phyloP scores from a whole-genome alignment of 1,140 invertebrate genomes.

The Parasteatoda tepidariorum region DNA sequence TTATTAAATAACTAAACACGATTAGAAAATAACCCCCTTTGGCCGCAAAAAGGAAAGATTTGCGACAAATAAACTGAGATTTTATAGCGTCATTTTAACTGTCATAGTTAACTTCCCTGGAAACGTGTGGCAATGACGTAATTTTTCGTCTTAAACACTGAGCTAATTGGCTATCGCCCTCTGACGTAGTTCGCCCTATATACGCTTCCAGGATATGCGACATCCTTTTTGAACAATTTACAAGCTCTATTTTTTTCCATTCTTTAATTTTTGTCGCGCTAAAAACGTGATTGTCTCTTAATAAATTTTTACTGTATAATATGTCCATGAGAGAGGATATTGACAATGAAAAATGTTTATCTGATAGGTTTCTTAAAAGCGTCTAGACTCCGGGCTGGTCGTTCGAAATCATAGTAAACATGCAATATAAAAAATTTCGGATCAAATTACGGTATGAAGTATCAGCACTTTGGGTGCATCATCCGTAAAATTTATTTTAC shows the following conservation, averaged over 20 bases:
- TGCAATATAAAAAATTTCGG: too few relatives aligned
- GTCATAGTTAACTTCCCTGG: conserved; percentile 2
- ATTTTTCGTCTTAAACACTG: conserved; percentile 10
- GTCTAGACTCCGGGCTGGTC: too few relatives aligned
- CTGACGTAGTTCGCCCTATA: conserved; percentile 20
- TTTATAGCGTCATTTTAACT: conserved; percentile 25
- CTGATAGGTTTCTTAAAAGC: too few relatives aligned
- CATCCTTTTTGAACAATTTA: conserved; percentile 39
- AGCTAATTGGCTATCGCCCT: conserved; percentile 20
- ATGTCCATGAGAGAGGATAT: too few relatives aligned
- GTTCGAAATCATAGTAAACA: too few relatives aligned
- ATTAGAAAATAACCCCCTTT: conserved; percentile 18
- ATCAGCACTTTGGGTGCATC: too few relatives aligned
- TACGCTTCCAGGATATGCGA: conserved; percentile 55
- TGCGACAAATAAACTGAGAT: conserved; percentile 20
- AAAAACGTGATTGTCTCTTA: too few relatives aligned
- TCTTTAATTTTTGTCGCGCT: neutral
- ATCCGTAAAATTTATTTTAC: too few relatives aligned
- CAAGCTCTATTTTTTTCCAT: neutral
- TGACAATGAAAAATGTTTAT: too few relatives aligned
- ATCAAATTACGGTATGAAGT: too few relatives aligned
- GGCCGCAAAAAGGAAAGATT: neutral
- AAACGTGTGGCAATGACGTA: conserved; percentile 22
- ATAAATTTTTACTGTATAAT: too few relatives aligned
- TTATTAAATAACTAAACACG: neutral